phyloP scores from a whole-genome alignment of 2,113 vertebrate genomes.

The Quiscalus mexicanus region DNA sequence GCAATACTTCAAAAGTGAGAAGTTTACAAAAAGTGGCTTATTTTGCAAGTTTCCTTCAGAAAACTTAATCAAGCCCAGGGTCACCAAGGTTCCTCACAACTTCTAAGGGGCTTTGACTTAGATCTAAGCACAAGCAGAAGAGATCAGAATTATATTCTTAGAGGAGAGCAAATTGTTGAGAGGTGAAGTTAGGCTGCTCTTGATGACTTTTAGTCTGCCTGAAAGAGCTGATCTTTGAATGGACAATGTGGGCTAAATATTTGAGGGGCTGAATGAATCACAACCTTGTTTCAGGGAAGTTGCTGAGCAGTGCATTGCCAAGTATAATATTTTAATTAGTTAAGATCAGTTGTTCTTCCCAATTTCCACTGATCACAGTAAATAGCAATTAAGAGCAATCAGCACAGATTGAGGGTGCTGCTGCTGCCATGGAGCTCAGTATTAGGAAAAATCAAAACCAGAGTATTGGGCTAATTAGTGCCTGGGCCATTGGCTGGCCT shows the following conservation, averaged over 20 bases:
- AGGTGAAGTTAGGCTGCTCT: not conserved
- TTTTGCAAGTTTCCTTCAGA: not conserved
- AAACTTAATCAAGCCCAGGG: not conserved
- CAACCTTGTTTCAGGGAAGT: not conserved
- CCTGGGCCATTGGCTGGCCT: not conserved
- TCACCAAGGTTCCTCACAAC: accelerated
- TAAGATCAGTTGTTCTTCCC: not conserved
- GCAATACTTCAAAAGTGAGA: not conserved
- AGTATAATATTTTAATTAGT: not conserved
- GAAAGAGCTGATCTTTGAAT: not conserved
- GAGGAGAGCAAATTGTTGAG: not conserved
- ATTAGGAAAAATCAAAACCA: not conserved
- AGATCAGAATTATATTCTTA: not conserved
- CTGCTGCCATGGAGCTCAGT: not conserved
- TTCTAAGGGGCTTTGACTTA: not conserved
- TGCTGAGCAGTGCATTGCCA: not conserved
- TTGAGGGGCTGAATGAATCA: not conserved
- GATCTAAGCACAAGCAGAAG: not conserved
- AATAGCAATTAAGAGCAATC: not conserved
- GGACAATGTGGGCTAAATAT: not conserved
- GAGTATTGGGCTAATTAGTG: not conserved
- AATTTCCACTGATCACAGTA: not conserved
- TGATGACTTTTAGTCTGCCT: not conserved
- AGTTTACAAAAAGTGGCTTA: not conserved
- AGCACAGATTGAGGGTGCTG: not conserved